Base-by-base conservation (phyloP, 2,797 vertebrate species). In the Valencia hispanica region DNA sequence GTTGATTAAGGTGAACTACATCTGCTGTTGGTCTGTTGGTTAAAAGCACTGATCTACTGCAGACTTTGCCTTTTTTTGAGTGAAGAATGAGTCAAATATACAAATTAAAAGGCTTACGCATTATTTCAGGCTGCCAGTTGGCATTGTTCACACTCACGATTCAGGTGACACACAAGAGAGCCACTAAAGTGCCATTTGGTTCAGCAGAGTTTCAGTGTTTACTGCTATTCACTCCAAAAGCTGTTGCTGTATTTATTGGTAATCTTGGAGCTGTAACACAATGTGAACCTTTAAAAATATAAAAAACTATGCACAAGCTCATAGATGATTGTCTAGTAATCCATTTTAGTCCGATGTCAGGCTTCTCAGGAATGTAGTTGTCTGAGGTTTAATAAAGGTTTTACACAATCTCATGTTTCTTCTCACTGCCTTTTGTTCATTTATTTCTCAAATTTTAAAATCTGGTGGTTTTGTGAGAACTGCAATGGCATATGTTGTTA, bases 351-450 rank as follows among this genome's bases (percentile, higher is more conserved):
- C 85, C 86, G 79, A 93, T 94, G 93, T 84, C 87, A 87, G 77
- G 87, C 87, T 88, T 94, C 94, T 95, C 95, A 95, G 94, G 94
- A 96, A 92, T 74, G 92, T 85, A 89, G 83, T 39, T 87, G 86
- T 93, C 89, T 87, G 82, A 93, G 87, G 84, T 92, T 89, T 79
- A 95, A 95, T 95, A 95, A 95, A 94, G 77, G 63, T 83, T 91
- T 81, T 72, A 72, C 50, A 55, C 27, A 0, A 69, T 63, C 72
- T 83, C 51, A 4, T 27, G 73, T 79, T 41, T 83, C 14, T 43
- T 80, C 12, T 39, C 34, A 20, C 18, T 65, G 18, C 4, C 25
- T 1, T 39, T 39, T 82, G 10, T 32, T 6, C 74, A 4, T 68
- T 43, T 27, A 5, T 66, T 39, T 72, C 34, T 14, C 51, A 41